Base-by-base conservation (phyloP, 2,888 invertebrate species). In the Polylopha cassiicola region DNA sequence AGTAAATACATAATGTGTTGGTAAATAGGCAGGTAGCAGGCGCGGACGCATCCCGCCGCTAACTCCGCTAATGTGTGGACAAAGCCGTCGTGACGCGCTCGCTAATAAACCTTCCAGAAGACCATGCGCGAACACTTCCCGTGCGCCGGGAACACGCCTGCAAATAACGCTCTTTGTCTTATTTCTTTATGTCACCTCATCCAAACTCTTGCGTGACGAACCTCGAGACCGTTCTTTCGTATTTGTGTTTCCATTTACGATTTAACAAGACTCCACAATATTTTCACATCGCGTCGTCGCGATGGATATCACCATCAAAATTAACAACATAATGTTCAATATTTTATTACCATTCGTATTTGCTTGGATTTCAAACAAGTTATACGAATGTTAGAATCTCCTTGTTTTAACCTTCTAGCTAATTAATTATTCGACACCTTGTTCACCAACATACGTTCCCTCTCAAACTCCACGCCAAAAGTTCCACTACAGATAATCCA, bases 71-170 rank as follows among this genome's bases (percentile, higher is more conserved):
- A 85, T 82, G 76, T 74, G 74, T 77, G 74, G 77, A 84, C 84
- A 81, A 76, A 78, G 76, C 66, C 56, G 68, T 81, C 82, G 82
- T 81, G 84, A 84, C 79, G 65, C 61, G 67, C 69, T 67, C 60
- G 82, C 84, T 85, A 85, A 85, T 84, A 78, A 75, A 78, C 64
- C 65, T 81, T 82, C 82, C 76, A 71, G 80, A 82, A 77, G 64
- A 53, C 62, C 65, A 64, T 64, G 62, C 51, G 65, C 72, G 65
- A 72, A 75, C 65, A 58, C 69, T 64, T 53, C 57, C 62, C 60
- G 16, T 29, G 27, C 61, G 55, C 51, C 51, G 51, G 55, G 50
- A 53, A 49, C 38, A 34, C 46, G 36, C 47, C 27, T 16, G 33
- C 45, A 47, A 51, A 50, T 50, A 50, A 44, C 45, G 31, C 47